Evolutionary conservation across 2,888 invertebrate species (phyloP), one percentile per base, ranked within the genome.

Genomic region (Stictocephala bisonia): DNA sequence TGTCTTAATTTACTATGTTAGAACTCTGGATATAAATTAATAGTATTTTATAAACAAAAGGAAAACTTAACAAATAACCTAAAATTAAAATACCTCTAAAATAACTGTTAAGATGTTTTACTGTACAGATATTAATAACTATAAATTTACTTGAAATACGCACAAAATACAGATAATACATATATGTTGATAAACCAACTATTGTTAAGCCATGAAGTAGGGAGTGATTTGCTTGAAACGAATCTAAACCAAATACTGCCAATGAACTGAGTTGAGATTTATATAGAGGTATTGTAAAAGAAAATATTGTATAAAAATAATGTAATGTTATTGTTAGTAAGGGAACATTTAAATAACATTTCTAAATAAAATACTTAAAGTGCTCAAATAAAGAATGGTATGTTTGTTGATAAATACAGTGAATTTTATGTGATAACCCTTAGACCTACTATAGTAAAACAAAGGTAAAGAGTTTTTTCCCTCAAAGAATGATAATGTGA

Each of bases 341-440:
- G 68, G 72, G 72, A 72, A 48, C 72, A 72, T 53, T 56, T 35
- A 72, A 72, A 72, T 31, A 67, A 67, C 51, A 72, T 72, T 67
- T 72, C 67, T 72, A 53, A 72, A 72, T 72, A 72, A 72, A 72
- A 58, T 68, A 53, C 48, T 71, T 58, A 71, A 58, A 72, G 56
- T 72, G 72, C 74, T 74, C 72, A 71, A 67, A 72, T 67, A 71
- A 71, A 71, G 26, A 51, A 26, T n/a, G n/a, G n/a, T 58, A 58
- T 71, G 70, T 58, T 58, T 71, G 70, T 71, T 71, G 70, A 71
- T 70, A 71, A 31, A 35, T 40, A 40, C 7, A 20, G 20, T 60
- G 60, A 11, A 6, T 58, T n/a, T n/a, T n/a, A n/a, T n/a, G n/a
- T n/a, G n/a, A n/a, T n/a, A n/a, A n/a, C n/a, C n/a, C n/a, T n/a